Base-by-base conservation (phyloP, 2,888 invertebrate genomes). In the Ecliptopera silaceata region DNA sequence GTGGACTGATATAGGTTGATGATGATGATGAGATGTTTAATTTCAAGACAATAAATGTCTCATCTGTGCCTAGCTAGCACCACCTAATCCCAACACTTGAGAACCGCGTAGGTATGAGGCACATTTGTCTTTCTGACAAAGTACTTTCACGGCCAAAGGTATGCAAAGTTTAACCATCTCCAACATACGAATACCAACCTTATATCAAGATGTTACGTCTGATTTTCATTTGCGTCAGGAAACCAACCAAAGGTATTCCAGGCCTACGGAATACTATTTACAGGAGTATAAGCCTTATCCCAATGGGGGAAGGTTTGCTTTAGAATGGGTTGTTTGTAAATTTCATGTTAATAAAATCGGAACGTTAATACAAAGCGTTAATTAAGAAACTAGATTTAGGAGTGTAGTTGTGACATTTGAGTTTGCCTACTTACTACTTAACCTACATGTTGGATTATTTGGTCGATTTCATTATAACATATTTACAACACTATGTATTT, bases 41-140 rank as follows among this genome's bases (percentile, higher is more conserved):
- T n/a, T n/a, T 48, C 39, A 26, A 43, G 44, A 46, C 57, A 59
- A 63, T 59, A 53, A 38, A 48, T 48, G 67, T 59, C 66, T 52
- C 66, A 56, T 74, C 77, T 79, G 65, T 78, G 60, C 47, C 50
- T 4, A 18, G 52, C 50, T 4, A 18, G 52, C 51, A 64, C 60
- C 59, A 63, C 56, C 56, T 70, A 67, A 72, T 77, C 75, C 70
- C 59, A 66, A 72, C 69, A 67, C 61, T 8, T 12, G 11, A 10
- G 66, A 74, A 74, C 62, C 69, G 68, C 71, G 70, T 70, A 36
- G 8, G 69, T 76, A 75, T 78, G 73, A 74, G 75, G 66, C 69
- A 78, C 79, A 80, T 82, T 81, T 82, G 78, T 82, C 79, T 79
- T 72, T 44, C 68, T 72, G 77, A 80, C 78, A 77, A 76, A 78